Percentiles rank a stretch among this genome's conserved stretches.
phyloP scores from a whole-genome alignment of 1,140 invertebrate species.

The Muscidifurax raptorellus region DNA sequence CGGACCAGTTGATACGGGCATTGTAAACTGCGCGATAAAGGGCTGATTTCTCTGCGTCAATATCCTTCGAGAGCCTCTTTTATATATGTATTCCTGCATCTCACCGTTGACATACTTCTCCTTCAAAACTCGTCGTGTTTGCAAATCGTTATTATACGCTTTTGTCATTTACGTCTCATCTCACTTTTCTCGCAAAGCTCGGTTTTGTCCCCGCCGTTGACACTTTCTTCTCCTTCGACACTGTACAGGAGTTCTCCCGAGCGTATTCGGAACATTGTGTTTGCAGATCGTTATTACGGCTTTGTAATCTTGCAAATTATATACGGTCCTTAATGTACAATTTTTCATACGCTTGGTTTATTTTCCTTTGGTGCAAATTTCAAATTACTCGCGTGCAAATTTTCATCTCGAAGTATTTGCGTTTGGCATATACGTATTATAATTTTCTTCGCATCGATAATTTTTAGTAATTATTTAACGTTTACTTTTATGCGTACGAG shows the following conservation, averaged over 20 bases:
- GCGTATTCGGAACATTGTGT: neutral
- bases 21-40: constrained; percentile 70
- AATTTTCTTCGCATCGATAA: too few species aligned
- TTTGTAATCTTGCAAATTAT: neutral
- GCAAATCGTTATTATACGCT: neutral
- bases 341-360: constrained; percentile 39
- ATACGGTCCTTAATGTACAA: neutral
- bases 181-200: neutral
- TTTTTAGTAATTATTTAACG: too few species aligned
- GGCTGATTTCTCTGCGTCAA: constrained; percentile 28
- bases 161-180: neutral
- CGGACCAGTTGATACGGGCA: constrained; percentile 52
- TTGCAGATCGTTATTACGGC: neutral
- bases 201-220: neutral
- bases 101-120: neutral
- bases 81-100: neutral
- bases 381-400: too few species aligned
- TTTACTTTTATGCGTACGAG: too few species aligned
- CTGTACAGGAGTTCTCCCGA: neutral
- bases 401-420: constrained; percentile 42
- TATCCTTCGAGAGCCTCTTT: constrained; percentile 17
- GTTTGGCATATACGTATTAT: too few species aligned
- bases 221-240: neutral
- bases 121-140: constrained; percentile 9
- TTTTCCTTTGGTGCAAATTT: neutral